Evolutionary conservation across 2,113 vertebrate species (phyloP).

Genomic region (Triplophysa rosa): DNA sequence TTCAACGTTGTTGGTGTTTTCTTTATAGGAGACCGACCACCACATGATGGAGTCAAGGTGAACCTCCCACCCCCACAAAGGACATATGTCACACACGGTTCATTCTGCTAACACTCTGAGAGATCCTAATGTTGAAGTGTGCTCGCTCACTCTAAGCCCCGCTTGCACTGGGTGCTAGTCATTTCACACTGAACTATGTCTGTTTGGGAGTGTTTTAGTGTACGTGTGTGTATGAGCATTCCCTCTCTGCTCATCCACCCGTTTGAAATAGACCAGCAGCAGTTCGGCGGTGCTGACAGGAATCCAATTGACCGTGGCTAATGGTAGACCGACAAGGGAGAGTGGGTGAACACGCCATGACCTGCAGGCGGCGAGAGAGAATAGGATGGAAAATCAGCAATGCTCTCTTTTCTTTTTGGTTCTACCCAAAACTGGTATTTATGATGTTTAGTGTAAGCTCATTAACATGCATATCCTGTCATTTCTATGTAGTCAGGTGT

Average conservation of each 20-base stretch:
- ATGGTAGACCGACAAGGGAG: constrained; percentile 33
- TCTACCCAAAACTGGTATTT: neutral
- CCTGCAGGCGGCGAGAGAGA: constrained; percentile 10
- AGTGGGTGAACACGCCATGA: constrained; percentile 24
- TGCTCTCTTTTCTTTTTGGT: neutral
- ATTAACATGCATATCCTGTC: neutral
- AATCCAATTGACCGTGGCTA: constrained; percentile 47
- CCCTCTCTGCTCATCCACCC: constrained; percentile 34
- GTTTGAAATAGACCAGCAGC: constrained; percentile 42
- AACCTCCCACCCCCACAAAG: neutral
- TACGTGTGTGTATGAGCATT: neutral
- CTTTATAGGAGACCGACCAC: neutral
- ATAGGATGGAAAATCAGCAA: neutral
- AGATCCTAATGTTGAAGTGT: constrained; percentile 38
- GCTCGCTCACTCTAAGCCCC: neutral
- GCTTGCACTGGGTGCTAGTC: neutral
- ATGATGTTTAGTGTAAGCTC: neutral
- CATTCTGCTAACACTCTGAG: constrained; percentile 31
- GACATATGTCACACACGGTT: neutral
- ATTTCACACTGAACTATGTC: constrained; percentile 21
- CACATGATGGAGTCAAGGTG: neutral
- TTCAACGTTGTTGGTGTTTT: neutral
- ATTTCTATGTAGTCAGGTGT: neutral
- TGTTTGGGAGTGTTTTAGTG: constrained; percentile 16
- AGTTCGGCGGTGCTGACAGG: constrained; percentile 32